A percentile compares a stretch with the other conserved stretches of the same genome.
Conservation (phyloP, 2,888 invertebrate genomes). For the Drosophila algonquin region DNA sequence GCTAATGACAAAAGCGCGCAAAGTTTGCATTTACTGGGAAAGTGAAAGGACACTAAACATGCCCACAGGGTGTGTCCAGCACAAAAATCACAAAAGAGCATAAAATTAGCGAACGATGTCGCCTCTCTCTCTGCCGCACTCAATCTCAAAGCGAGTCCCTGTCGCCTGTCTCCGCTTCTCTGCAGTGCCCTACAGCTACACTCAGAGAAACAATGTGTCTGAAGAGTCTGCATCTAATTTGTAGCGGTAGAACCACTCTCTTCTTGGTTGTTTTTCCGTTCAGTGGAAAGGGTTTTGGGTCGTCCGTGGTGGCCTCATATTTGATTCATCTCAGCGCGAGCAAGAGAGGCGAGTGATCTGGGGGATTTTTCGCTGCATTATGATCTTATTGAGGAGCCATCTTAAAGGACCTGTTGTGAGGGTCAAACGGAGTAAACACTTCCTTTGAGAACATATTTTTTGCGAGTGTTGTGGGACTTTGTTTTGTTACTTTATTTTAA, state of each 20-base stretch:
- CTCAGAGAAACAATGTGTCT: neutral
- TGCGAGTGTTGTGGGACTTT: neutral
- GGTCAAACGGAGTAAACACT: too few species aligned
- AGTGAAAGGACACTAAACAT: conserved; percentile 65
- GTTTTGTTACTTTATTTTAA: conserved; percentile 66
- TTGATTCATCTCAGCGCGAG: too few species aligned
- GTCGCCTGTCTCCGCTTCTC: neutral
- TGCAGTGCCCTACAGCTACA: neutral
- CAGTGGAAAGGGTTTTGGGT: too few species aligned
- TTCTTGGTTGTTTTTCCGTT: too few species aligned
- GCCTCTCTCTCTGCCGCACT: conserved; percentile 5
- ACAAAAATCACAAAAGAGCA: conserved; percentile 79
- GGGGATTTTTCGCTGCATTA: too few species aligned
- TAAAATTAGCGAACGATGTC: conserved; percentile 73
- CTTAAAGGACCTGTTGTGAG: too few species aligned
- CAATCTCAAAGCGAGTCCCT: neutral
- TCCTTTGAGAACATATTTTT: neutral
- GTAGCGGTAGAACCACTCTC: too few species aligned
- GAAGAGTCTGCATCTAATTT: too few species aligned
- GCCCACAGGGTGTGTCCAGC: conserved; percentile 75
- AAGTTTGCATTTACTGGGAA: conserved; percentile 70
- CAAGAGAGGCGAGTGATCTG: too few species aligned
- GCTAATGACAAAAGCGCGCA: conserved; percentile 79
- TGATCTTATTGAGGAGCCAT: too few species aligned
- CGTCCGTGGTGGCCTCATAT: too few species aligned